Conservation (phyloP, 2,888 invertebrate species). For the Nineta flava region DNA sequence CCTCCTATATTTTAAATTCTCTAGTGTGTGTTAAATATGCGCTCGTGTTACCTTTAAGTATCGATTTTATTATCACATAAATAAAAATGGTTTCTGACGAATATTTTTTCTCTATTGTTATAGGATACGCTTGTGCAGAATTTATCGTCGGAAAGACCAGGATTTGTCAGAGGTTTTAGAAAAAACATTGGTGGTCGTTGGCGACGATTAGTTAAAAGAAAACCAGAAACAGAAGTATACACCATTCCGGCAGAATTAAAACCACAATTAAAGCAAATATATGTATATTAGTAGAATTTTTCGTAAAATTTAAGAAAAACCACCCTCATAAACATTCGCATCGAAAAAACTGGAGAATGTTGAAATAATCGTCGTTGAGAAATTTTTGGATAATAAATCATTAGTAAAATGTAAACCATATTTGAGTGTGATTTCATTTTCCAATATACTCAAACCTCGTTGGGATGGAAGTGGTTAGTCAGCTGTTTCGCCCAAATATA, state of each 20-base stretch:
- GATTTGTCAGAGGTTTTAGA: slow-evolving; percentile 64
- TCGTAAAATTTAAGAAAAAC: too few relatives aligned
- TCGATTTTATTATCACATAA: too few relatives aligned
- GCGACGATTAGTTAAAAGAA: slow-evolving; percentile 71
- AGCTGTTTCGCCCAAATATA: too few relatives aligned
- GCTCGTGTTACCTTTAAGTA: too few relatives aligned
- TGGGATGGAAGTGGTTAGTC: too few relatives aligned
- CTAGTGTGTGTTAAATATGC: too few relatives aligned
- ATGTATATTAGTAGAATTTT: slow-evolving; percentile 53
- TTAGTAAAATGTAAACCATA: too few relatives aligned
- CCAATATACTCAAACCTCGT: too few relatives aligned
- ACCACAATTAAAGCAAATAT: slow-evolving; percentile 76
- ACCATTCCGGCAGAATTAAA: slow-evolving; percentile 76
- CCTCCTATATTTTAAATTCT: not conserved
- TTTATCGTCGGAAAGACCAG: slow-evolving; percentile 45
- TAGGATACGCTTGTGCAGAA: slow-evolving; percentile 69
- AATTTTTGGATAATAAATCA: not conserved
- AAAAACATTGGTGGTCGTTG: slow-evolving; percentile 76
- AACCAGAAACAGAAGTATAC: slow-evolving; percentile 64
- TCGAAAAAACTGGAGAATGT: not conserved
- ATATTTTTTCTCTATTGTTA: slow-evolving; percentile 28
- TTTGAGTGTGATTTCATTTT: too few relatives aligned
- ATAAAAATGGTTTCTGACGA: slow-evolving; percentile 21
- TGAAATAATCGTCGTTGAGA: not conserved
- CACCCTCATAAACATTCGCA: not conserved